Evolutionary conservation across 2,113 vertebrate genomes (phyloP), one percentile per base, ranked within the genome.

Genomic region (Tringa solitaria): DNA sequence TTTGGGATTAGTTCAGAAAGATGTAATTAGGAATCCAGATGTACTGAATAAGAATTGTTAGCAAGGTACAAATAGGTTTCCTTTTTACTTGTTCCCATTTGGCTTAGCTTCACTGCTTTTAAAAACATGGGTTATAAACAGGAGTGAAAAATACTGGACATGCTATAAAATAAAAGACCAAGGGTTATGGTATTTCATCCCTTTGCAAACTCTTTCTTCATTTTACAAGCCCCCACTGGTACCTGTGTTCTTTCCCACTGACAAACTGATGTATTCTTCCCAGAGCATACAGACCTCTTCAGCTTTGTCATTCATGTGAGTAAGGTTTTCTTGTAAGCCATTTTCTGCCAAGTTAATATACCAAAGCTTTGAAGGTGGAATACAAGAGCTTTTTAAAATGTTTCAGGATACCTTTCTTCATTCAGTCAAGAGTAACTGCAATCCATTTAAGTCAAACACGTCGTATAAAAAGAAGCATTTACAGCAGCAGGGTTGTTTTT

Each of bases 281-380:
- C 20, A 50, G 13, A 80, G 61, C 20, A 7, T 21, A 83, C 10
- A 80, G 75, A 80, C 51, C 17, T 80, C 82, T 85, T 93, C 72
- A 91, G 90, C 67, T 95, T 85, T 88, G 84, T 83, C 82, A 85
- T 94, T 94, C 75, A 76, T 63, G 43, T 27, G 91, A 85, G 69
- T 48, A 76, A 91, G 67, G 59, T 79, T 89, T 91, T 76, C 81
- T 90, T 90, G 73, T 57, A 89, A 95, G 78, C 54, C 89, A 63
- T 96, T 96, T 93, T 93, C 90, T 96, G 93, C 59, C 75, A 90
- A 93, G 81, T 95, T 96, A 96, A 94, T 91, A 94, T 50, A 87
- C 41, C 27, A 83, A 90, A 89, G 72, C 90, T 84, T 94, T 80
- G 96, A 96, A 96, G 53, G 78, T 84, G 54, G 78, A 84, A 92